Evolutionary conservation across 2,113 vertebrate species (phyloP), one percentile per base, ranked within the genome.

Genomic region (Actenoides lindsayi): DNA sequence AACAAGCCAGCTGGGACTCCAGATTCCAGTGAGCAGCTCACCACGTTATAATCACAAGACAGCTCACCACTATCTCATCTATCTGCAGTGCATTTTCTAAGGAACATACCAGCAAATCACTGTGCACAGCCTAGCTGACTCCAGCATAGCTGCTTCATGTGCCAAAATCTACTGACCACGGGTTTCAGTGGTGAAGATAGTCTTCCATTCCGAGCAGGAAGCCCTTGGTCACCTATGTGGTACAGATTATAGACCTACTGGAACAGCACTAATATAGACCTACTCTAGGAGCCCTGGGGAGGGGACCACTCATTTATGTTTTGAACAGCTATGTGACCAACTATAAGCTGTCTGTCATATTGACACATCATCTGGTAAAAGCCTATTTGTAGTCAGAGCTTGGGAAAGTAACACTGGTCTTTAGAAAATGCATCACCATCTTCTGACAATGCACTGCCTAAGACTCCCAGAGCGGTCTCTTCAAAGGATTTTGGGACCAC

Each of bases 401-500:
- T 60, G 13, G 54, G 46, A 54, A 83, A 59, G 23, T 23, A 57
- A 18, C 0, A 0, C 5, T 56, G 12, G 37, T 41, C 51, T 87
- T 74, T 10, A 74, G 9, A 51, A 90, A 83, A 87, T 8, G 11
- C 31, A 78, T 21, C 16, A 23, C 7, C 48, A n/a, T 31, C 74
- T 67, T 59, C 37, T 60, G 67, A 67, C 48, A 89, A 71, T 3
- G 27, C 0, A 0, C 19, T 41, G n/a, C 19, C 39, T 64, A 28
- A 68, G 20, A 42, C 8, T 79, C 19, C 16, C 4, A 4, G 48
- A 35, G 31, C 0, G 1, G 39, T 35, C 21, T 71, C 44, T 15
- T 90, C 44, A 53, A 16, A 1, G 15, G 42, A 37, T 68, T 71
- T 15, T 13, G 46, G 56, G 37, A 76, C 21, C 37, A 30, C 14